phyloP scores from a whole-genome alignment of 2,888 invertebrate species.

The Arctia plantaginis region DNA sequence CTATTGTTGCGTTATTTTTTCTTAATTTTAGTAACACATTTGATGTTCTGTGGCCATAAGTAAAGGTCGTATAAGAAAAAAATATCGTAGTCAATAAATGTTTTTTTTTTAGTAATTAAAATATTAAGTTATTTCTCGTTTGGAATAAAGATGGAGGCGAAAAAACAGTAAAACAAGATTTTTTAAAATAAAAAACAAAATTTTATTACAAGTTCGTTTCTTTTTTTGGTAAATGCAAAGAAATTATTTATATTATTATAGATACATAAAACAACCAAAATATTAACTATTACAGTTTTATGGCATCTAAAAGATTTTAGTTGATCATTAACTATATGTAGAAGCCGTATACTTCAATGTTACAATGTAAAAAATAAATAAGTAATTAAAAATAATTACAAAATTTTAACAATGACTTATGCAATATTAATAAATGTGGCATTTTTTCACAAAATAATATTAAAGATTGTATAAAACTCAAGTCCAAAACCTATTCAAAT shows the following conservation, averaged over 20 bases:
- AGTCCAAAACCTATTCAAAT: neutral
- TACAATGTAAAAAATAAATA: slow-evolving; percentile 67
- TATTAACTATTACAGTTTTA: slow-evolving; percentile 68
- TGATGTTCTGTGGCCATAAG: no score
- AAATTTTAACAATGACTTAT: slow-evolving; percentile 69
- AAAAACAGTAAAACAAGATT: slow-evolving; percentile 51
- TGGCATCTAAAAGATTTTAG: slow-evolving; percentile 73
- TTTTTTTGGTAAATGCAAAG: slow-evolving; percentile 86
- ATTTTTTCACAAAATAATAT: slow-evolving; percentile 69
- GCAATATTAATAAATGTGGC: slow-evolving; percentile 55
- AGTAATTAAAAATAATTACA: slow-evolving; percentile 68
- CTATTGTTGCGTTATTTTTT: no score
- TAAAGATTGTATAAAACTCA: neutral
- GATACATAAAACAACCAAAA: slow-evolving; percentile 78
- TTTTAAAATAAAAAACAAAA: slow-evolving; percentile 68
- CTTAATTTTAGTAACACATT: no score
- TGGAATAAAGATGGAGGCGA: neutral
- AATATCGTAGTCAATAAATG: no score
- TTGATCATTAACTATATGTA: slow-evolving; percentile 71
- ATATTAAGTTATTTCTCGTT: no score
- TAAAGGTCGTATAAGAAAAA: no score
- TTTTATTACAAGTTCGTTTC: slow-evolving; percentile 76
- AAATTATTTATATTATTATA: slow-evolving; percentile 73
- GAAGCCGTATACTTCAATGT: slow-evolving; percentile 75
- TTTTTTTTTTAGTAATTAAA: no score